Evolutionary conservation across 2,797 vertebrate genomes (phyloP), one percentile per base, ranked within the genome.

Genomic region (Ciconia nigra): DNA sequence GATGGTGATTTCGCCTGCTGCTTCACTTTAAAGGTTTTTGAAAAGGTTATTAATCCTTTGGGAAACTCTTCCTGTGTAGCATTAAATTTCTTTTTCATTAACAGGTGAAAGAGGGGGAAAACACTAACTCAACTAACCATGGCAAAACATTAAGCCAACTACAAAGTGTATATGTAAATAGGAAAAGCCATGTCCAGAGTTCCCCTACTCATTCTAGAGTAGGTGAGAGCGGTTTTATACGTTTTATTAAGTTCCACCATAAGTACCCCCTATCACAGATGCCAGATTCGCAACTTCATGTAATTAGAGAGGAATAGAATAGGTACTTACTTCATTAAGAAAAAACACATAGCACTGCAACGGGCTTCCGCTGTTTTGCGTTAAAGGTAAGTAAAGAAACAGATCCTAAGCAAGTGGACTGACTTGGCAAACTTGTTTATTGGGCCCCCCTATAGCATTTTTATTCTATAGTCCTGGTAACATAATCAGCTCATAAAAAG

Each of bases 1-100:
- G 97, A 96, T 97, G 96, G 95, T 94, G 94, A 98, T 97, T 98
- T 97, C 86, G 94, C 97, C 96, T 96, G 92, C 94, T 96, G 87
- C 93, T 98, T 96, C 77, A 46, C 66, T 95, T 96, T 96, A 97
- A 96, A 97, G 80, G 72, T 95, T 95, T 96, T 94, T 92, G 74
- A 94, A 96, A 97, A 92, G 51, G 71, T 95, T 92, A 88, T 86
- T 96, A 97, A 96, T 94, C 93, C 90, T 93, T 96, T 90, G 94
- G 92, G 90, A 96, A 96, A 95, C 72, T 96, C 81, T 96, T 94
- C 84, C 94, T 37, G 1, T 46, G 46, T 90, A 95, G 94, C 72
- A 87, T 93, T 95, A 95, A 92, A 94, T 93, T 97, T 96, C 57
- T 74, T 66, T 89, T 94, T 94, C 63, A 70, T 95, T 96, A 86